Evolutionary conservation across 2,113 vertebrate species (phyloP).

Genomic region (Tichodroma muraria): DNA sequence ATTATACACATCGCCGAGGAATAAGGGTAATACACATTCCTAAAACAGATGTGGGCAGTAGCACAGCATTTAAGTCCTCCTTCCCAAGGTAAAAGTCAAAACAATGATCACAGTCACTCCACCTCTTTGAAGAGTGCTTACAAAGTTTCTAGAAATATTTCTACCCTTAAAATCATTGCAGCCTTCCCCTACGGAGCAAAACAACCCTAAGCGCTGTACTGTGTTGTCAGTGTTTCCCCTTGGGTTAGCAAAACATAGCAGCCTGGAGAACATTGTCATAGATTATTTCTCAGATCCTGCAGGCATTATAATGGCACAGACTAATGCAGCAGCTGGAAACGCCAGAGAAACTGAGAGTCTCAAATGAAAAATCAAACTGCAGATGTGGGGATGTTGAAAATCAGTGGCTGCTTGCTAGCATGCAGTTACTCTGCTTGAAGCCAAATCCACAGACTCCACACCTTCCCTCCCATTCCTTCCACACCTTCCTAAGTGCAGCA

Average conservation of each 20-base stretch:
- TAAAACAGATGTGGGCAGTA: background rate
- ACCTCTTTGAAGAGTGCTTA: background rate
- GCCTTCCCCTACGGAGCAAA: background rate
- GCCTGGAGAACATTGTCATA: conserved; percentile 14
- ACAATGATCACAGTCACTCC: background rate
- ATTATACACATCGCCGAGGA: background rate
- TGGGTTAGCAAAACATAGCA: conserved; percentile 9
- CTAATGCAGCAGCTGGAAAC: conserved; percentile 38
- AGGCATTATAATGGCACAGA: conserved; percentile 20
- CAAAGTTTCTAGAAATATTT: background rate
- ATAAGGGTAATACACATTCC: background rate
- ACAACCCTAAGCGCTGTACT: background rate
- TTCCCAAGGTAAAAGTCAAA: background rate
- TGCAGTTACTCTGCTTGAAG: background rate
- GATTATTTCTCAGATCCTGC: conserved; percentile 33
- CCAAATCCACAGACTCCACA: background rate
- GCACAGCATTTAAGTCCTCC: background rate
- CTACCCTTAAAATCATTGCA: background rate
- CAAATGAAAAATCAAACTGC: conserved; percentile 5
- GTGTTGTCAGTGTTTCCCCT: background rate
- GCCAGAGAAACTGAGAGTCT: background rate
- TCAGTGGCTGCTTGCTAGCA: background rate
- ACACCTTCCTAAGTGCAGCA: background rate
- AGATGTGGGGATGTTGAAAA: background rate
- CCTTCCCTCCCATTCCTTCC: background rate